Evolutionary conservation across 2,113 vertebrate genomes (phyloP).

Genomic region (Dermatemys mawii): DNA sequence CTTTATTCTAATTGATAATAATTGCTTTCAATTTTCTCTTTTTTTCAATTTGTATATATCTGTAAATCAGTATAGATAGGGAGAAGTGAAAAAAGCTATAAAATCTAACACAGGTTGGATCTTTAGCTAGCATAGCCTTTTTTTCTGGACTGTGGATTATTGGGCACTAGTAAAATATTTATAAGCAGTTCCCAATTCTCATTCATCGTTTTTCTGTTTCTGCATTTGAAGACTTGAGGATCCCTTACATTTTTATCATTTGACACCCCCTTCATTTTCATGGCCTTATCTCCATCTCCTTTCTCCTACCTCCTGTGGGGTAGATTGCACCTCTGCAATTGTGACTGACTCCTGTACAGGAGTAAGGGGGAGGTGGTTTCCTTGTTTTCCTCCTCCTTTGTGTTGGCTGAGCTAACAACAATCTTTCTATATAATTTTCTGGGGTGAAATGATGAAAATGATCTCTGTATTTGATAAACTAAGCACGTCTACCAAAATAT

Average conservation of each 20-base stretch:
- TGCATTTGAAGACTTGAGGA: not conserved
- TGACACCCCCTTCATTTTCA: not conserved
- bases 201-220: not conserved
- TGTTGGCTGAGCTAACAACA: not conserved
- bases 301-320: not conserved
- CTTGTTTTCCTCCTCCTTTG: not conserved
- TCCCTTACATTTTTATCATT: not conserved
- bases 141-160: not conserved
- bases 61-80: too few species aligned
- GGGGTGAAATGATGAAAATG: constrained; percentile 43
- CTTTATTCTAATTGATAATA: not conserved
- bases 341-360: not conserved
- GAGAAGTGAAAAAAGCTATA: too few species aligned
- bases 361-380: not conserved
- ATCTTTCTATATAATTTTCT: not conserved
- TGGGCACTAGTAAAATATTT: not conserved
- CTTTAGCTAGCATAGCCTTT: not conserved
- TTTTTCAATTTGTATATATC: not conserved
- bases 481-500: constrained; percentile 65
- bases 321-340: not conserved
- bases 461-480: constrained; percentile 60
- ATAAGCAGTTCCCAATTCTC: not conserved
- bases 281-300: not conserved
- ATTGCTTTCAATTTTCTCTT: not conserved
- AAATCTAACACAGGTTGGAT: too few species aligned